A percentile compares a stretch with the other conserved stretches of the same genome.
Evolutionary conservation across 1,140 invertebrate genomes (phyloP).

Genomic region (Drosophila punjabiensis): DNA sequence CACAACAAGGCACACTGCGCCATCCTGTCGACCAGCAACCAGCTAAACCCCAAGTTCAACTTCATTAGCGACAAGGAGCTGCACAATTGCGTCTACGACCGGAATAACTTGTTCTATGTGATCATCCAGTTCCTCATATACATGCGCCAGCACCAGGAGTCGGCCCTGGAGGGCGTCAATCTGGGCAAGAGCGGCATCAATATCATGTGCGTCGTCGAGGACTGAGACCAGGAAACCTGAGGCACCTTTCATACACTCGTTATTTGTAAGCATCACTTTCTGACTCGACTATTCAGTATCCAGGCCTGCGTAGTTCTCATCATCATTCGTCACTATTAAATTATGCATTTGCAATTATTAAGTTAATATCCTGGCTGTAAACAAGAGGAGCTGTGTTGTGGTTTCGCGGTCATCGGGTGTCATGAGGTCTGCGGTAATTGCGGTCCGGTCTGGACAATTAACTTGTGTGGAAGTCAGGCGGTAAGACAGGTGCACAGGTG

Average conservation of each 20-base stretch:
- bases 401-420: conserved; percentile 59
- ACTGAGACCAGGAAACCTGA: conserved; percentile 64
- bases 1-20: conserved; percentile 83
- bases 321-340: conserved; percentile 65
- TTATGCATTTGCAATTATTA: conserved; percentile 77
- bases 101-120: conserved; percentile 94
- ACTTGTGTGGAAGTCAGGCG: conserved; percentile 64
- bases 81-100: conserved; percentile 87
- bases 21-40: conserved; percentile 71
- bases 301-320: conserved; percentile 13
- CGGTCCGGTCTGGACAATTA: conserved; percentile 72
- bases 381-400: conserved; percentile 43
- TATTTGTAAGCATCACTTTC: conserved; percentile 32
- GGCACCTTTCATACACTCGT: neutral
- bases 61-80: conserved; percentile 85
- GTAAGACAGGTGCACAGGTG: conserved; percentile 55
- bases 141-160: conserved; percentile 90
- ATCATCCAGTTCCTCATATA: conserved; percentile 92
- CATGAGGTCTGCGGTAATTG: conserved; percentile 63
- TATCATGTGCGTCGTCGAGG: conserved; percentile 91
- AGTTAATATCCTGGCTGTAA: conserved; percentile 56
- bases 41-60: conserved; percentile 81
- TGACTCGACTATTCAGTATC: conserved; percentile 2
- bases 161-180: conserved; percentile 92
- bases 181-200: conserved; percentile 92